These are phyloP conservation scores for Mus spretus DNA, from an alignment of 2,797 vertebrate genomes.

Conservation along the genomic window DNA sequence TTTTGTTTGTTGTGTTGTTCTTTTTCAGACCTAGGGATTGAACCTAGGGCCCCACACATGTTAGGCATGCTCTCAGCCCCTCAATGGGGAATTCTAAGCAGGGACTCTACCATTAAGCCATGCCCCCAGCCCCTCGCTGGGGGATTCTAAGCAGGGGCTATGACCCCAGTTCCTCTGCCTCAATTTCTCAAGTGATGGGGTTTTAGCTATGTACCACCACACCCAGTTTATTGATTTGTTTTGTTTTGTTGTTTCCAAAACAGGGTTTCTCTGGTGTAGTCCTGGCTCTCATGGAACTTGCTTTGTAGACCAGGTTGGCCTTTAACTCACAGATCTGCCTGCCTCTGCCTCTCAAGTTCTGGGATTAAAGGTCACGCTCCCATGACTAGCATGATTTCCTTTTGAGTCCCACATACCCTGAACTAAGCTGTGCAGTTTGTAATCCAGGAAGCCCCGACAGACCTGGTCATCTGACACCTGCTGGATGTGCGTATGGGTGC, in stretches of 20 bases:
- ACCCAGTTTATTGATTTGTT: background rate
- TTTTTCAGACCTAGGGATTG: background rate
- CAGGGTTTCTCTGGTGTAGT: background rate
- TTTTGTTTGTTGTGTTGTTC: background rate
- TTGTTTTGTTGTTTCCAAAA: background rate
- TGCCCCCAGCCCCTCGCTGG: background rate
- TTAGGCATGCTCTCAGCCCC: background rate
- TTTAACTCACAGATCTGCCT: background rate
- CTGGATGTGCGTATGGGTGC: conserved; percentile 93
- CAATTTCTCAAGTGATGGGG: background rate
- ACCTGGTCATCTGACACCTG: conserved; percentile 97
- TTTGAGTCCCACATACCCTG: fast-evolving
- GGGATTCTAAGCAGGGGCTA: background rate
- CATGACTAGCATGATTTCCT: background rate
- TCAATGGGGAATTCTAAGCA: background rate
- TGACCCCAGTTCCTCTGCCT: background rate
- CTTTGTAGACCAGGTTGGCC: background rate
- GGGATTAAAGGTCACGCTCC: too few species aligned
- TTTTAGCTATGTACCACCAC: background rate
- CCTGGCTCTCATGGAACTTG: too few species aligned
- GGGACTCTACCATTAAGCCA: too few species aligned
- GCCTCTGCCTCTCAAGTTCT: background rate
- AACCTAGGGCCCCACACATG: background rate
- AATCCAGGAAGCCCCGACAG: conserved; percentile 19
- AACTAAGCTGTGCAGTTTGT: too few species aligned